Base-by-base conservation (phyloP, 1,140 invertebrate species). In the Aphidius ervi region DNA sequence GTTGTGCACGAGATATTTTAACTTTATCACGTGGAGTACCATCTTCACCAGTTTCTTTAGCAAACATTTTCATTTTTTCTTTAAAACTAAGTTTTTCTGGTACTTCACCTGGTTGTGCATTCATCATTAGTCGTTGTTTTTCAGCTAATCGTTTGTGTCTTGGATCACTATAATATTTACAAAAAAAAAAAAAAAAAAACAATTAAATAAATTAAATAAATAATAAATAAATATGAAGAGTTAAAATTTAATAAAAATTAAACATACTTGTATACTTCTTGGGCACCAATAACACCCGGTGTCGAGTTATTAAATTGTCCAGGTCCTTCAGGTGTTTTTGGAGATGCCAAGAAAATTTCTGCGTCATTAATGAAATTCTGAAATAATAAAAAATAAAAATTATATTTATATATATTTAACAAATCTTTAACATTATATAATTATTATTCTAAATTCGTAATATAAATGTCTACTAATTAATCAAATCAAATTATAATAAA, bases 11-110 rank as follows among this genome's bases (percentile, higher is more conserved):
- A n/a, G 92, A 95, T 71, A 93, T 94, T 82, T 95, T 96, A 45
- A 94, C 90, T 82, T 94, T 95, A 72, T 95, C 92, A 76, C 91
- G 89, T 47, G 92, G 92, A 9, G 92, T 93, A 65, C 88, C 86
- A 68, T 87, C 84, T 76, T 95, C 92, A 37, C 93, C 93, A 1
- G 91, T 91, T 79, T 95, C 93, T 81, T 94, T 88, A 9, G 93
- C 94, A 81, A 97, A 97, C 92, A 96, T 95, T 77, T 95, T 94
- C 93, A 97, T 96, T 79, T 97, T 97, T 74, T 96, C 94, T 74
- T 94, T 93, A 74, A 97, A 96, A 56, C 89, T 91, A 8, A 97
- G 80, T 70, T 95, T 94, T 73, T 95, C 93, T 1, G 93, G 93
- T 56, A 93, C 87, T 6, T 89, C 86, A 59, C 84, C 81, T 58